These are phyloP conservation scores for Sinhomidia bicolor DNA, from an alignment of 2,888 invertebrate genomes.

Conservation along the genomic window DNA sequence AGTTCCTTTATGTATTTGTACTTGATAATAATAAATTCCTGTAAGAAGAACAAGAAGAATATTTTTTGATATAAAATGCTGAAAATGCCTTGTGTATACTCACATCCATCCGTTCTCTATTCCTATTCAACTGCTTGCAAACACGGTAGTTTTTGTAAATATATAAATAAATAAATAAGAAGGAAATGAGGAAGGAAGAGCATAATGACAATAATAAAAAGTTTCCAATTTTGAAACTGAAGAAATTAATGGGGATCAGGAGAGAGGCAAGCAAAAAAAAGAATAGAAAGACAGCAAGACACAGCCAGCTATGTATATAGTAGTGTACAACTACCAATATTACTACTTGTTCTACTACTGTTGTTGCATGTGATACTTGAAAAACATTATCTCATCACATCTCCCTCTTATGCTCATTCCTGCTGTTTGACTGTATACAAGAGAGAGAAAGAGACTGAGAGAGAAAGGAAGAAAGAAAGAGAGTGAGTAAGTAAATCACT, in stretches of 20 bases:
- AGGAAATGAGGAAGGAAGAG: conserved; percentile 45
- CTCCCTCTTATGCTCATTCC: conserved; percentile 37
- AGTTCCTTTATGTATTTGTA: neutral
- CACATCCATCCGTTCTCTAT: too few relatives aligned
- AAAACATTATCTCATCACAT: conserved; percentile 40
- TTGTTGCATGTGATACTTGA: neutral
- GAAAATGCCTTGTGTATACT: too few relatives aligned
- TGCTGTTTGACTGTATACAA: neutral
- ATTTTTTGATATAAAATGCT: too few relatives aligned
- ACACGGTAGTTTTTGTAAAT: conserved; percentile 34
- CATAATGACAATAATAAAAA: conserved; percentile 68
- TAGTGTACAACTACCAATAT: neutral
- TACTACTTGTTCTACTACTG: neutral
- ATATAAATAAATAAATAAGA: conserved; percentile 37
- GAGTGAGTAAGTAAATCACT: conserved; percentile 53
- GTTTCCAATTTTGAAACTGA: conserved; percentile 50
- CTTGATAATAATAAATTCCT: conserved; percentile 29
- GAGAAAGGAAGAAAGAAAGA: neutral
- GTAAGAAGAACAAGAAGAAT: neutral
- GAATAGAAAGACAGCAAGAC: neutral
- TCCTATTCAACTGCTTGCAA: too few relatives aligned
- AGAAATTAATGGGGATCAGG: conserved; percentile 48
- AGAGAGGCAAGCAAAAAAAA: conserved; percentile 23
- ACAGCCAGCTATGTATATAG: too few relatives aligned
- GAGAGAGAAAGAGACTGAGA: conserved; percentile 34